A percentile compares a stretch with the other conserved stretches of the same genome.
Conservation (phyloP, 2,113 vertebrate species). For the Tyto alba region DNA sequence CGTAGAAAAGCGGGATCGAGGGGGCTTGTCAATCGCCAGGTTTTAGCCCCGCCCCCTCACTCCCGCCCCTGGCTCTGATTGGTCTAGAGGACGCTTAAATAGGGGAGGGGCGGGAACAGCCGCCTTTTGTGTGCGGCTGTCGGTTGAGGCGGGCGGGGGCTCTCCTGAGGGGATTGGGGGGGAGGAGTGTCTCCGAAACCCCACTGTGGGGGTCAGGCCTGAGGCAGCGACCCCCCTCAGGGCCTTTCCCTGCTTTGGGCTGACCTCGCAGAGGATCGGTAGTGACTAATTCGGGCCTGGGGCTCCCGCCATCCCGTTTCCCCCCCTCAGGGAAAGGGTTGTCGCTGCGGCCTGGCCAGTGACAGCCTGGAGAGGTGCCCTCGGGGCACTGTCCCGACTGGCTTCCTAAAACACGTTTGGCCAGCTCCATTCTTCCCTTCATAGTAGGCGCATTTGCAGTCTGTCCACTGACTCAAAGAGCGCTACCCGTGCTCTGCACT, state of each 20-base stretch:
- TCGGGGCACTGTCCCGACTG: accelerated
- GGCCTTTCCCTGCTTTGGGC: too few species aligned
- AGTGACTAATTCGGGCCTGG: accelerated
- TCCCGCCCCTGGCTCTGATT: neutral
- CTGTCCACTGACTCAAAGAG: accelerated
- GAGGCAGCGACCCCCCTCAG: accelerated
- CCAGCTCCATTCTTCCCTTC: accelerated
- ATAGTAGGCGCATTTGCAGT: accelerated
- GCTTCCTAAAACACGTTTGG: accelerated
- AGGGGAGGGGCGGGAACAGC: accelerated
- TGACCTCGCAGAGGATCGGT: accelerated
- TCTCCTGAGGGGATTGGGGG: too few species aligned
- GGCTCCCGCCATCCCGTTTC: too few species aligned
- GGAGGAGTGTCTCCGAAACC: too few species aligned
- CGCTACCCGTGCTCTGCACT: accelerated
- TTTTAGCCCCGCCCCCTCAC: neutral
- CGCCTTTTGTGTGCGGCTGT: accelerated
- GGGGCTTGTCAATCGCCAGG: neutral
- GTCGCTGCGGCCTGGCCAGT: neutral
- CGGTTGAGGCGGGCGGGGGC: accelerated
- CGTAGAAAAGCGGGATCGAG: neutral
- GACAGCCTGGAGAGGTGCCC: too few species aligned
- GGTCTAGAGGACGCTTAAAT: accelerated
- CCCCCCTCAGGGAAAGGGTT: too few species aligned
- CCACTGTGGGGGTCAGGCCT: neutral